Conservation (phyloP, 1,140 invertebrate species). For the Drosophila nigromelanica region DNA sequence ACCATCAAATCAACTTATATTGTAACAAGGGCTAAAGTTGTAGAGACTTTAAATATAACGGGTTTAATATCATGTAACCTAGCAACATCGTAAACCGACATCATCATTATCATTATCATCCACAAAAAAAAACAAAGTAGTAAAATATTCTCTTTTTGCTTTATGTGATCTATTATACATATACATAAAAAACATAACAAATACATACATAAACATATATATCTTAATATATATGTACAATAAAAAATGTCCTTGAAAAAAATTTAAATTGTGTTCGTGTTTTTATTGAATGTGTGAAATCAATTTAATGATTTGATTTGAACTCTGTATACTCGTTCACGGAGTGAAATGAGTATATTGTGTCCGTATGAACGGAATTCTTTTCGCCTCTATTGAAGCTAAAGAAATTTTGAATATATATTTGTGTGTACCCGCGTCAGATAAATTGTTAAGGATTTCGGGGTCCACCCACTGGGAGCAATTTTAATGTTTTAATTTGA, state of each 20-base stretch:
- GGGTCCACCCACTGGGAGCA: too few species aligned
- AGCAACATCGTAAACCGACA: constrained; percentile 28
- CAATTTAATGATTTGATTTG: too few species aligned
- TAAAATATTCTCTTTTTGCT: constrained; percentile 83
- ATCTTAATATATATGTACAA: constrained; percentile 70
- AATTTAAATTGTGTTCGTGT: not conserved
- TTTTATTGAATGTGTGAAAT: not conserved
- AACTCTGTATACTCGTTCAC: too few species aligned
- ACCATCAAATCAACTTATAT: constrained; percentile 47
- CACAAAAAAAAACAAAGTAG: constrained; percentile 62
- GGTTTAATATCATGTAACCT: constrained; percentile 46
- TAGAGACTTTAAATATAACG: constrained; percentile 45
- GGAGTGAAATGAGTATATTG: too few species aligned
- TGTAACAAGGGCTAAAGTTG: constrained; percentile 45
- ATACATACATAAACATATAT: constrained; percentile 51
- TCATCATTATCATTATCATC: constrained; percentile 52
- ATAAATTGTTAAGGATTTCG: too few species aligned
- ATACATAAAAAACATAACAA: constrained; percentile 32
- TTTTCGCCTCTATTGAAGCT: too few species aligned
- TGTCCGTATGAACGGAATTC: too few species aligned
- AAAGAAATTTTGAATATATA: too few species aligned
- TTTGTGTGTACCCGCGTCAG: too few species aligned
- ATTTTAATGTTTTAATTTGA: too few species aligned
- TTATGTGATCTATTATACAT: constrained; percentile 82
- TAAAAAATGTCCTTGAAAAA: constrained; percentile 77